These are phyloP conservation scores for Neotoma lepida DNA, from an alignment of 2,113 vertebrate genomes.

Conservation along the genomic window DNA sequence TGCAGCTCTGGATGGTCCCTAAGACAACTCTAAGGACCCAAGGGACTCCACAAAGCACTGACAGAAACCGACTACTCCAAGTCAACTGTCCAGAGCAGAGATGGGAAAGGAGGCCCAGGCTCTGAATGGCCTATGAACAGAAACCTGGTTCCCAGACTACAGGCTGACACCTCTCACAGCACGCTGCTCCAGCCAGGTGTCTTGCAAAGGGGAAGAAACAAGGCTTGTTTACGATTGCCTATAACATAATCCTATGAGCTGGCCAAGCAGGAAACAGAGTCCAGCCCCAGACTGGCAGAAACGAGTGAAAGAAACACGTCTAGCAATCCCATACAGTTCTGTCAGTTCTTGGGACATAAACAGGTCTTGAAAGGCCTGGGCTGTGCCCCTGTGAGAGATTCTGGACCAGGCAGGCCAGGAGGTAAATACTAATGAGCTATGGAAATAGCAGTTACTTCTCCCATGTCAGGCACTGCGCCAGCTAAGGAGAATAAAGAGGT, in stretches of 20 bases:
- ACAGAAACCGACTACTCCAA: not conserved
- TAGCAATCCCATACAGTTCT: conserved; percentile 64
- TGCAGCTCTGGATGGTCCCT: not conserved
- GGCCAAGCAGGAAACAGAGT: conserved; percentile 58
- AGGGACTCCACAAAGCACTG: not conserved
- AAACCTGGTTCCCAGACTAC: not conserved
- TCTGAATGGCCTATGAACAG: not conserved
- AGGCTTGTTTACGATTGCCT: conserved; percentile 45
- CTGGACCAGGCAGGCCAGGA: conserved; percentile 54
- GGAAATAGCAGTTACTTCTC: conserved; percentile 71
- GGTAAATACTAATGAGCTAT: conserved; percentile 72
- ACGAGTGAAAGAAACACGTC: conserved; percentile 62
- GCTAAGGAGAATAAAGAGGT: conserved; percentile 69
- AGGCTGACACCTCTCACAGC: not conserved
- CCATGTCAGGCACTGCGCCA: conserved; percentile 57
- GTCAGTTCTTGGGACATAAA: conserved; percentile 59
- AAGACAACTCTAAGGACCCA: not conserved
- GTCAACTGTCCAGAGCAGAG: not conserved
- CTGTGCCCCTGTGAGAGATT: conserved; percentile 34
- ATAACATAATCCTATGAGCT: conserved; percentile 30
- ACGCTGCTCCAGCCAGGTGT: not conserved
- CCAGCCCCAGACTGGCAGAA: conserved; percentile 59
- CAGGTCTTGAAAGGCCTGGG: conserved; percentile 63
- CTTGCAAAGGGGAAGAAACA: conserved; percentile 37
- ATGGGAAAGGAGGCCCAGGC: not conserved